These are phyloP conservation scores for Glyphotaelius pellucidus DNA, from an alignment of 2,888 invertebrate species.

Conservation along the genomic window DNA sequence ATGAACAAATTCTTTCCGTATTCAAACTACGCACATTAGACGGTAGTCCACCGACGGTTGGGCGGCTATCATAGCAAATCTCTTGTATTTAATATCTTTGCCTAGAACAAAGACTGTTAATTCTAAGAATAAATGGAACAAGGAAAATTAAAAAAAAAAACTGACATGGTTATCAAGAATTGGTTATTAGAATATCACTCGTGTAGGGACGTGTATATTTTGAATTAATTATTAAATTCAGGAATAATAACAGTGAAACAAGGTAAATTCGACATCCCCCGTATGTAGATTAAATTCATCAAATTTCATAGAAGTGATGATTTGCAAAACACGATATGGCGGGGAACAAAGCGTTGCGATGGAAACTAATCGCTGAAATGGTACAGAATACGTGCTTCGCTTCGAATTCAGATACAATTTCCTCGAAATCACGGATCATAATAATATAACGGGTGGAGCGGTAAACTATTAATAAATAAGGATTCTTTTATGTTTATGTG, in stretches of 20 bases:
- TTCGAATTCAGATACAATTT: not conserved
- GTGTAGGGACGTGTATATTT: not conserved
- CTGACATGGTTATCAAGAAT: not conserved
- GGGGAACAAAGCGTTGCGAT: slow-evolving; percentile 16
- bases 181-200: too few relatives aligned
- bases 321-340: slow-evolving; percentile 8
- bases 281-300: slow-evolving; percentile 4
- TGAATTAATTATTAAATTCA: not conserved
- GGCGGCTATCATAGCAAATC: too few relatives aligned
- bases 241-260: not conserved
- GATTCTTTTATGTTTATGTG: too few relatives aligned
- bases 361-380: slow-evolving; percentile 19
- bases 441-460: not conserved
- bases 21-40: too few relatives aligned
- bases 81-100: too few relatives aligned
- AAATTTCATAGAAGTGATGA: slow-evolving; percentile 25
- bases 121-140: too few relatives aligned
- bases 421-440: not conserved
- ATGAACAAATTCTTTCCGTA: too few relatives aligned
- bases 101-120: too few relatives aligned
- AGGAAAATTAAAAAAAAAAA: not conserved
- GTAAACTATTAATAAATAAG: not conserved
- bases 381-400: not conserved
- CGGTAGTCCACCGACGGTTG: too few relatives aligned
- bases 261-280: not conserved